A percentile compares a stretch with the other conserved stretches of the same genome.
Conservation (phyloP, 1,140 invertebrate species). For the Platyura marginata region DNA sequence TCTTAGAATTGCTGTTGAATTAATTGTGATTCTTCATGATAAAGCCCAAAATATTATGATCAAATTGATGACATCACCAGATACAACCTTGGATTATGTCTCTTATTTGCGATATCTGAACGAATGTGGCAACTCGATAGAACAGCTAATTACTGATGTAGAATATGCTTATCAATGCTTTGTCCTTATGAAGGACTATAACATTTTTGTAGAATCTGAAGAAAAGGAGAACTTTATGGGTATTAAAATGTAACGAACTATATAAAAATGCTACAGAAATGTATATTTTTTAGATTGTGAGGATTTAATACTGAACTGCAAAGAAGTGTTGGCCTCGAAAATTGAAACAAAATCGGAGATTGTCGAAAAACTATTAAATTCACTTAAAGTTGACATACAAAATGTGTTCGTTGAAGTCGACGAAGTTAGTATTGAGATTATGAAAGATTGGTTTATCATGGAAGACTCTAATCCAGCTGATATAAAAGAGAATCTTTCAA, state of each 20-base stretch:
- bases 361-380: conserved; percentile 28
- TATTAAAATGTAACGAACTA: conserved; percentile 5
- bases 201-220: conserved; percentile 38
- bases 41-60: conserved; percentile 38
- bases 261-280: background rate
- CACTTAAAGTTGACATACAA: conserved; percentile 31
- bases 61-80: conserved; percentile 39
- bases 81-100: conserved; percentile 44
- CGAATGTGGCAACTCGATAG: conserved; percentile 34
- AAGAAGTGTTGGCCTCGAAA: conserved; percentile 22
- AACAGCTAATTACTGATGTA: conserved; percentile 38
- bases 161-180: conserved; percentile 53
- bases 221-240: conserved; percentile 41
- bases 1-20: conserved; percentile 36
- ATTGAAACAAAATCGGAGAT: conserved; percentile 29
- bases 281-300: conserved; percentile 11
- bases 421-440: conserved; percentile 26
- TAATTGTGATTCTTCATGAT: conserved; percentile 34
- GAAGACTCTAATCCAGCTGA: conserved; percentile 41
- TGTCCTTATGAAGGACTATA: conserved; percentile 49
- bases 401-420: conserved; percentile 30
- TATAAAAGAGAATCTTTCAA: conserved; percentile 38
- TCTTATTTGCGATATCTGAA: conserved; percentile 49
- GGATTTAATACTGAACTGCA: conserved; percentile 27
- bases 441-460: conserved; percentile 12